A percentile compares a stretch with the other conserved stretches of the same genome.
Evolutionary conservation across 1,140 invertebrate genomes (phyloP).

Genomic region (Drosophila lowei): DNA sequence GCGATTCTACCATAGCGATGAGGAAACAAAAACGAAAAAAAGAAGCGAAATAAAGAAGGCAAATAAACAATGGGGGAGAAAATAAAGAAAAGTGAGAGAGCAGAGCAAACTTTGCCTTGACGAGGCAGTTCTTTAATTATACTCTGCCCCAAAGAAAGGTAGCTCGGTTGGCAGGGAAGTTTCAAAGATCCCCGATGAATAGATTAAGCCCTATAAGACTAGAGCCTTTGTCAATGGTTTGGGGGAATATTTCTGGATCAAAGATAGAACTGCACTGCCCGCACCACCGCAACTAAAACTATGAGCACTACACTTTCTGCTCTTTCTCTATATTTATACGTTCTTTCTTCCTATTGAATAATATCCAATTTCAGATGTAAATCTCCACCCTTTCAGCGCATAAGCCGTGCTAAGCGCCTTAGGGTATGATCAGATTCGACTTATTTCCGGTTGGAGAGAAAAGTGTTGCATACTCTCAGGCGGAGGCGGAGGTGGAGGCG

Average conservation of each 20-base stretch:
- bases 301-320: no score
- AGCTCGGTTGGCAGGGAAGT: no score
- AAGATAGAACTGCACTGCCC: no score
- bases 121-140: constrained; percentile 46
- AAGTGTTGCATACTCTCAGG: constrained; percentile 48
- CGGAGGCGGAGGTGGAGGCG: background rate
- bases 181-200: no score
- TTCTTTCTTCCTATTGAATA: background rate
- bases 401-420: constrained; percentile 31
- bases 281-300: no score
- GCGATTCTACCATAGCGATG: constrained; percentile 51
- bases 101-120: constrained; percentile 29
- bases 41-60: constrained; percentile 21
- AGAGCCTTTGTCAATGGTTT: no score
- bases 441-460: constrained; percentile 40
- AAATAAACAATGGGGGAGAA: constrained; percentile 39
- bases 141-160: constrained; percentile 5
- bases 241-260: no score
- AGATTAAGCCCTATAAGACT: no score
- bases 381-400: background rate
- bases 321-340: constrained; percentile 7
- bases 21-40: constrained; percentile 32
- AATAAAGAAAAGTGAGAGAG: background rate
- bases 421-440: constrained; percentile 51
- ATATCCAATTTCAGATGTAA: constrained; percentile 34